phyloP scores from a whole-genome alignment of 2,797 vertebrate species.

The Halcyon chelicuti region DNA sequence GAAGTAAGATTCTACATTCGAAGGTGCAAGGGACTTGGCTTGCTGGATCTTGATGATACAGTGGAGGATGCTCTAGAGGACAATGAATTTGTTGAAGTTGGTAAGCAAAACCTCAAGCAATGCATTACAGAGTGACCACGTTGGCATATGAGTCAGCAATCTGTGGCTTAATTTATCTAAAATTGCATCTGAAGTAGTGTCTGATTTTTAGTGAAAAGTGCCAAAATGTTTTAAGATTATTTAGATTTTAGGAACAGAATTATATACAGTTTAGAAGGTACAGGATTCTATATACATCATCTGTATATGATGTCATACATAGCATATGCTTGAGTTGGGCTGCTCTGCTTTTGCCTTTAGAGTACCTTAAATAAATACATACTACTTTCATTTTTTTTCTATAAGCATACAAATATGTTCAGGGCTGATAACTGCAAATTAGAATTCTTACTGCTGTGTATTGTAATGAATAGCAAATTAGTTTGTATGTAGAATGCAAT shows the following conservation, averaged over 20 bases:
- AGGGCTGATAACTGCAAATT: neutral
- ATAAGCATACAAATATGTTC: neutral
- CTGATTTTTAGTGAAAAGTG: neutral
- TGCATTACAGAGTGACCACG: fast-evolving
- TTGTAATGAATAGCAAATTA: neutral
- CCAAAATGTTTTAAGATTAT: neutral
- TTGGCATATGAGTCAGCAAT: neutral
- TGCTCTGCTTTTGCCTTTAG: neutral
- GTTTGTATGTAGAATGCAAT: neutral
- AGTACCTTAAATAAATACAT: neutral
- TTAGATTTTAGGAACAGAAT: neutral
- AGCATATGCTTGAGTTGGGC: neutral
- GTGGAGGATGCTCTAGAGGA: slow-evolving; percentile 93
- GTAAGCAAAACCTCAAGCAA: slow-evolving; percentile 78
- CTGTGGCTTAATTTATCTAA: neutral
- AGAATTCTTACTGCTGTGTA: neutral
- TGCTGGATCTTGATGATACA: slow-evolving; percentile 90
- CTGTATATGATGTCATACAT: neutral
- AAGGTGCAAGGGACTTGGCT: slow-evolving; percentile 90
- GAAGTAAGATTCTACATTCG: slow-evolving; percentile 86
- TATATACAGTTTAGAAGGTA: neutral
- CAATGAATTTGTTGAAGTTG: slow-evolving; percentile 96
- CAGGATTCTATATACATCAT: neutral
- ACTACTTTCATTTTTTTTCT: neutral
- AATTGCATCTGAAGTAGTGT: fast-evolving